Evolutionary conservation across 1,140 invertebrate species (phyloP), one percentile per base, ranked within the genome.

Genomic region (Macrobrachium nipponense): DNA sequence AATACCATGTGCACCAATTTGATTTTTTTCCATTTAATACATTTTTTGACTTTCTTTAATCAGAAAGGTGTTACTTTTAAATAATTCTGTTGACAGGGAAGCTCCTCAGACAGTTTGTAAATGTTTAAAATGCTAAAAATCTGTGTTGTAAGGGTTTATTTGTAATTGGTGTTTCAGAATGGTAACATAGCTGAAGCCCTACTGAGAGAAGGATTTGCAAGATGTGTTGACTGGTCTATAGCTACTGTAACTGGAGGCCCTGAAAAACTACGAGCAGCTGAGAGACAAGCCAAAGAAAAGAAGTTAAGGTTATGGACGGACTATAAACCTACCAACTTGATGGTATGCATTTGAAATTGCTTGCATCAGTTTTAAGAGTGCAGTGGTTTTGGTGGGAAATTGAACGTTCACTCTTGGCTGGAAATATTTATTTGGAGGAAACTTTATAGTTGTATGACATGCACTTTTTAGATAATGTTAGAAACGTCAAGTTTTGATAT

Each of bases 211-310:
- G 98, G 98, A 36, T 97, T 98, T 90, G 98, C 97, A 0, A 95
- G 95, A 90, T 99, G 98, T 90, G 97, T 99, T n/a, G 98, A 99
- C 91, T 99, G 98, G 98, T 98, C 97, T 12, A 96, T 99, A 91
- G 95, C 94, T 44, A 95, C 96, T 61, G 96, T 98, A 90, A 96
- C 96, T 68, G 92, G 92, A 88, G 95, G 97, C 75, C 94, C 95
- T 43, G 95, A 97, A 59, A 96, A 96, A 90, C 92, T 99, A 7
- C 92, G 97, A 91, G 92, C 94, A 90, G 94, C 98, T 87, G 96
- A 99, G 92, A 94, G 94, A 91, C 88, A 92, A 81, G 98, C 98
- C 0, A 99, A 99, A 92, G 96, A 98, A 62, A 95, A 95, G 60
- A 95, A 94, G 89, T 89, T 97, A 0, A 93, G 97, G 23, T 92